Base-by-base conservation (phyloP, 2,113 vertebrate species). In the Polypterus bichir region DNA sequence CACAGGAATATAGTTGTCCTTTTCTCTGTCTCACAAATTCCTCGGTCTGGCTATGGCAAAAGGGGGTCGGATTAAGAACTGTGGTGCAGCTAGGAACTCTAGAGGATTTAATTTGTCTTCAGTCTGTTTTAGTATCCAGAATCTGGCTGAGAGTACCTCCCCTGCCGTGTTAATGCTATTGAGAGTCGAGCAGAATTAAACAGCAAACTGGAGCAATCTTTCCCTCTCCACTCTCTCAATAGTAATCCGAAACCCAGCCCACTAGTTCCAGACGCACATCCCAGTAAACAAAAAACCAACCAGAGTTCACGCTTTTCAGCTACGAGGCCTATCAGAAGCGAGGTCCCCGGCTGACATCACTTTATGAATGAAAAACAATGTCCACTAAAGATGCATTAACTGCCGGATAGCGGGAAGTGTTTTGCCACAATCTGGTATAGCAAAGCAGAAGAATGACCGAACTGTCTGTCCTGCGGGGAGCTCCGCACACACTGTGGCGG, bases 101-200 rank as follows among this genome's bases (percentile, higher is more conserved):
- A 68, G 75, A 67, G 67, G 74, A 66, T 77, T 75, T 71, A 71
- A 74, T 69, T 72, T 72, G 74, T 75, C 77, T 72, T 73, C 64
- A 62, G 66, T 62, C 63, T 65, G 67, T 61, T 55, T 27, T 73
- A 68, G 77, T 78, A 77, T 82, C 81, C 81, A 69, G 64, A 70
- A 69, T 67, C 68, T 76, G 78, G 73, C 73, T 71, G 75, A 71
- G 73, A 71, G 78, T 81, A 72, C 74, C 76, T 80, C 78, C 79
- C 80, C 79, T 77, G 78, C 77, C 72, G 80, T 67, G 79, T 76
- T 54, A 70, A 74, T 77, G 80, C 78, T 79, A 78, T 76, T 79
- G 73, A 82, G 78, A 76, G 75, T 76, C 75, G 70, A 68, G 71
- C 79, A 75, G 76, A 78, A 78, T 72, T 77, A 76, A 77, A 63